phyloP scores from a whole-genome alignment of 2,113 vertebrate genomes.

The Porphyrio hochstetteri region DNA sequence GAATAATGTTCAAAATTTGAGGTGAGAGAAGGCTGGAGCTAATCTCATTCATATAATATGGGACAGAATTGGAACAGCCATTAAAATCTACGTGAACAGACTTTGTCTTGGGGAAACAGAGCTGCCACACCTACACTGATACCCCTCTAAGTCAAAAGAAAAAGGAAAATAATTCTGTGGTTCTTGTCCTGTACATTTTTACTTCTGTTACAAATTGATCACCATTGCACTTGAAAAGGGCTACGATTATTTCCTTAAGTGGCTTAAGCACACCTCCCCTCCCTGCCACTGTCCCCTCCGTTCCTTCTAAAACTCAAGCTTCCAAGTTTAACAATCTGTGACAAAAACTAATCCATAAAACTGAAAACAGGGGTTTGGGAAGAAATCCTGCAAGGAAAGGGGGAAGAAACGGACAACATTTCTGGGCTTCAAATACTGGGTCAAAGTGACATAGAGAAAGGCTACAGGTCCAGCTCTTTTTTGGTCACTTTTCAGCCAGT shows the following conservation, averaged over 20 bases:
- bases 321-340: neutral
- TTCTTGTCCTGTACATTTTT: neutral
- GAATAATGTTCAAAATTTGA: neutral
- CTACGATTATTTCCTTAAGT: neutral
- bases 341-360: neutral
- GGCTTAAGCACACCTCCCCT: accelerated
- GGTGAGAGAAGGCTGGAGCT: neutral
- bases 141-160: neutral
- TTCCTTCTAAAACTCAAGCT: neutral
- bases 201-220: neutral
- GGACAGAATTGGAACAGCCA: neutral
- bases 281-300: neutral
- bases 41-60: neutral
- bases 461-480: neutral
- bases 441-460: neutral
- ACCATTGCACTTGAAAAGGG: neutral
- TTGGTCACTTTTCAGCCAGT: neutral
- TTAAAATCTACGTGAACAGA: neutral
- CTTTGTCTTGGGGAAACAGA: neutral
- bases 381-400: neutral
- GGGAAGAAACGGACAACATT: neutral
- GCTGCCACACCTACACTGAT: neutral
- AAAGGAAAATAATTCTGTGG: neutral
- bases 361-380: neutral
- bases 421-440: neutral